Conservation (phyloP, 2,888 invertebrate genomes). For the Andrena chrysosceles region DNA sequence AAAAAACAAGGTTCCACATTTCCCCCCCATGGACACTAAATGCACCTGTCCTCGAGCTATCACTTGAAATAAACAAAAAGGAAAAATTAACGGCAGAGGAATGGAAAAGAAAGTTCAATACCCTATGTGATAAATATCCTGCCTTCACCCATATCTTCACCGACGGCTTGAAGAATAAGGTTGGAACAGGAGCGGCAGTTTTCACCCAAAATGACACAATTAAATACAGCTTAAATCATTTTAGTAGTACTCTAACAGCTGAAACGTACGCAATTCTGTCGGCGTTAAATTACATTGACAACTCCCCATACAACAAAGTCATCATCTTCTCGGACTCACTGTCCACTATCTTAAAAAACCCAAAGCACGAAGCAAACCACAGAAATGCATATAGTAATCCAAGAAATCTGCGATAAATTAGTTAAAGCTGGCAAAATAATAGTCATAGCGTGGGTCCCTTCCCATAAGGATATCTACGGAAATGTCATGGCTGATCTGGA, state of each 20-base stretch:
- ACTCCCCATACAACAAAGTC: background rate
- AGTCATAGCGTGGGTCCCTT: background rate
- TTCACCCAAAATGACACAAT: background rate
- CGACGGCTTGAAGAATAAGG: background rate
- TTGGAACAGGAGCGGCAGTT: background rate
- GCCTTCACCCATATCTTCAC: background rate
- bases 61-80: background rate
- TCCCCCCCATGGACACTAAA: background rate
- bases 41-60: background rate
- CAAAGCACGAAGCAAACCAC: background rate
- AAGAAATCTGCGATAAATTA: constrained; percentile 7
- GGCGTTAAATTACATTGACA: background rate
- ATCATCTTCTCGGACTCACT: background rate
- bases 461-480: background rate
- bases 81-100: background rate
- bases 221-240: background rate
- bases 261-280: background rate
- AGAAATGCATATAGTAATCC: background rate
- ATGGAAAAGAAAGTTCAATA: background rate
- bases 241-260: background rate
- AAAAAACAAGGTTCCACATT: background rate
- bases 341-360: background rate
- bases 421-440: background rate
- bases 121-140: background rate
- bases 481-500: background rate